Conservation (phyloP, 2,113 vertebrate genomes). For the Psilopogon haemacephalus region DNA sequence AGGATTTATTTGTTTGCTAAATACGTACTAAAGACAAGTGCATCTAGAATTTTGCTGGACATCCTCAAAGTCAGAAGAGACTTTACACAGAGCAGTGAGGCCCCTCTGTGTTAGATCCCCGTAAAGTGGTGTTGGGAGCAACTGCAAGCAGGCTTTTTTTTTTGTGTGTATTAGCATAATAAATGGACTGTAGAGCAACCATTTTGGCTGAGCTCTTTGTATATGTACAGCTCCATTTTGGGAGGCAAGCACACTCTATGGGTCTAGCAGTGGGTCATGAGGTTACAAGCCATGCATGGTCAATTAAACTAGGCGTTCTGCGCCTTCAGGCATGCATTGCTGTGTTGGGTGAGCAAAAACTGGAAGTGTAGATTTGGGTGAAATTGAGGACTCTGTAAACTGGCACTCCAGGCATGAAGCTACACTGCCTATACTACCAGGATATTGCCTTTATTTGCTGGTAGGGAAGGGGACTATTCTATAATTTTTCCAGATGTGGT, state of each 20-base stretch:
- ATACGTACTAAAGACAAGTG: background rate
- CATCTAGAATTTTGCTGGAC: background rate
- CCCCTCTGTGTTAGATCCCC: background rate
- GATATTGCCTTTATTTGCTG: background rate
- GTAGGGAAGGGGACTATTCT: background rate
- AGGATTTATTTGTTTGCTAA: background rate
- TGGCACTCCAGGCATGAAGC: background rate
- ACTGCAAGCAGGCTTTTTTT: background rate
- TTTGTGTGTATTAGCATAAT: background rate
- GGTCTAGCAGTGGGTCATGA: background rate
- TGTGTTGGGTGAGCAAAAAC: background rate
- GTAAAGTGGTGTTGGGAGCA: background rate
- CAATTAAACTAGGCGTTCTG: background rate
- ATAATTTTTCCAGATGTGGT: background rate
- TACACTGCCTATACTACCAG: background rate
- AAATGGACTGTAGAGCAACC: background rate
- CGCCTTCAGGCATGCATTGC: background rate
- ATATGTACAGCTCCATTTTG: rapidly evolving
- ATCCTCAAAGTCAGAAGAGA: background rate
- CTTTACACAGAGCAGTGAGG: background rate
- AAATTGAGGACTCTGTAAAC: background rate
- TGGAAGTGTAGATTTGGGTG: background rate
- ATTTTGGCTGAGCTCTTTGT: background rate
- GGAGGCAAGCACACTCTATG: background rate
- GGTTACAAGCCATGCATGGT: background rate